Evolutionary conservation across 2,888 invertebrate genomes (phyloP), one percentile per base, ranked within the genome.

Genomic region (Brenthis ino): DNA sequence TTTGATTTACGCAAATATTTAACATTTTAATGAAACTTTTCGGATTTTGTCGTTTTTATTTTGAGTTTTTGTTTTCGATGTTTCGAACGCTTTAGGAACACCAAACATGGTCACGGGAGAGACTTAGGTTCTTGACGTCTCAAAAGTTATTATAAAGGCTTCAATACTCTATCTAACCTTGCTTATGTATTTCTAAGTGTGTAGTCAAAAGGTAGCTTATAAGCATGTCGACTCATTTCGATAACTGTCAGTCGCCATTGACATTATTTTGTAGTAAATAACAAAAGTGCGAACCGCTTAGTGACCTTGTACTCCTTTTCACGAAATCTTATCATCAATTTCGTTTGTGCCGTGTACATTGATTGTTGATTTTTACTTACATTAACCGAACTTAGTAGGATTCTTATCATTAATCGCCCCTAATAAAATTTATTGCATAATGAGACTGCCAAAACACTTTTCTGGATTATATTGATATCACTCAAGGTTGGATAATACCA

Each of bases 271-370:
- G 76, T 77, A 76, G 80, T 77, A 76, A 75, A 73, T 77, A 77
- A 81, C 77, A 80, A 79, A 81, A 78, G 77, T 77, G 81, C 86
- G 77, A 84, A 83, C 79, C 74, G 71, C 74, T 65, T 76, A 50
- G 48, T 78, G 77, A 81, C 90, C 90, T 89, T 89, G 89, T 76
- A 67, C 85, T 72, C 85, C 80, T 83, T 89, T 82, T 57, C 67
- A 80, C 77, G 77, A 77, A 80, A 78, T 80, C 82, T 88, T 88
- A 89, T 90, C 89, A 76, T 71, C 60, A 13, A n/a, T 60, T 60
- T 60, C 70, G 67, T 76, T 78, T 75, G 74, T 76, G 74, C 56
- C 60, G 55, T 67, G 51, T 67, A 51, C 53, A 65, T 64, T 67
- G 57, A 66, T 70, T 72, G 63, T 67, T 60, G 50, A 64, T 48